A percentile compares a stretch with the other conserved stretches of the same genome.
Evolutionary conservation across 2,113 vertebrate species (phyloP).

Genomic region (Leuciscus idus): DNA sequence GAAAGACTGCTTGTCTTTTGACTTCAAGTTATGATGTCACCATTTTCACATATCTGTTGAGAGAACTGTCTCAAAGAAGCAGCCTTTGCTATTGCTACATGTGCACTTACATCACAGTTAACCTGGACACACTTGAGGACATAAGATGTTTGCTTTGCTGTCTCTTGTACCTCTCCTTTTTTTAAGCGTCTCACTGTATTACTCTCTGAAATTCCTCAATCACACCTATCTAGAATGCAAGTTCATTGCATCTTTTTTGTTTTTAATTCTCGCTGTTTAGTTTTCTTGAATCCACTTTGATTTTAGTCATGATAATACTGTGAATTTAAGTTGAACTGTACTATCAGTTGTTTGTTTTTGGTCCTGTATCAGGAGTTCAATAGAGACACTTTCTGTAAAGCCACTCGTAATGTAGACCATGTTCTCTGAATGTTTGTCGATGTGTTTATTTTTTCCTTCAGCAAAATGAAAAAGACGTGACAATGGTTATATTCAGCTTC

Average conservation of each 20-base stretch:
- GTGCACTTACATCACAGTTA: constrained; percentile 66
- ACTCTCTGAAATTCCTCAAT: constrained; percentile 44
- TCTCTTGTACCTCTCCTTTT: constrained; percentile 1
- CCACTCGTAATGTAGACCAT: constrained; percentile 68
- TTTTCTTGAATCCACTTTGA: constrained; percentile 58
- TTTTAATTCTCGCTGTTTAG: constrained; percentile 52
- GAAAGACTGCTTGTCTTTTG: constrained; percentile 52
- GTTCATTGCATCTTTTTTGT: constrained; percentile 62
- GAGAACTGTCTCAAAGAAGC: constrained; percentile 34
- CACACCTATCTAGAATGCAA: constrained; percentile 51
- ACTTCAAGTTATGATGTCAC: constrained; percentile 69
- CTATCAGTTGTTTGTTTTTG: constrained; percentile 79
- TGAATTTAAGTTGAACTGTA: constrained; percentile 89
- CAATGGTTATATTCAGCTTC: constrained; percentile 73
- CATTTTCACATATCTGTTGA: constrained; percentile 62
- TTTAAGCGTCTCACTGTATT: constrained; percentile 46
- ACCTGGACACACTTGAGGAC: constrained; percentile 80
- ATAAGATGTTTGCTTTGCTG: constrained; percentile 57
- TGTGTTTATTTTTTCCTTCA: constrained; percentile 76
- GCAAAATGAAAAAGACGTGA: constrained; percentile 56
- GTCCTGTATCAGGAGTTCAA: constrained; percentile 81
- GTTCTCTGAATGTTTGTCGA: constrained; percentile 60
- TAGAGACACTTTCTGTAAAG: constrained; percentile 64
- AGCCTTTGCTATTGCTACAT: constrained; percentile 41
- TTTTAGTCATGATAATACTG: constrained; percentile 80